Conservation (phyloP, 2,888 invertebrate species). For the Sussaba pulchella region DNA sequence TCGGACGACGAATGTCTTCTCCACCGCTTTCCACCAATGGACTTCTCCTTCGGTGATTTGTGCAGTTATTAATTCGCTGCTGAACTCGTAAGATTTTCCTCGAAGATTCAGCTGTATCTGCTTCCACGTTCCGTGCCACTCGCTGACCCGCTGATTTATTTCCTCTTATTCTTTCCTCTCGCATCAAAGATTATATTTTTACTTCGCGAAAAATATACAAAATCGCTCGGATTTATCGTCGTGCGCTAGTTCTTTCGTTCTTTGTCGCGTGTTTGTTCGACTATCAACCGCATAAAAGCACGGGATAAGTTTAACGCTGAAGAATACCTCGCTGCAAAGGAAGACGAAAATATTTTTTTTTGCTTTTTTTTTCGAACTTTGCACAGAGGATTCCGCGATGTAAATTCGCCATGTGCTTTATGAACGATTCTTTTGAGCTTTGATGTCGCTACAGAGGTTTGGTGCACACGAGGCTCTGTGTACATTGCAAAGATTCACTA, state of each 20-base stretch:
- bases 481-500: background rate
- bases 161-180: conserved; percentile 4
- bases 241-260: background rate
- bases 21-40: conserved; percentile 50
- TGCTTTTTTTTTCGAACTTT: background rate
- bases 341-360: background rate
- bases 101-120: conserved; percentile 50
- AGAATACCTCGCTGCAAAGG: background rate
- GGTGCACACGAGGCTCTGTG: conserved; percentile 1
- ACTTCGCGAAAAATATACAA: conserved; percentile 15
- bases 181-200: conserved; percentile 37
- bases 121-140: conserved; percentile 10
- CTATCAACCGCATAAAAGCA: background rate
- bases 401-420: conserved; percentile 15
- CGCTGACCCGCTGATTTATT: conserved; percentile 26
- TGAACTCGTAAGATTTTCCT: conserved; percentile 66
- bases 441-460: conserved; percentile 35
- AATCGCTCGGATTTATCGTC: conserved; percentile 13
- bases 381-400: background rate
- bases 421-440: background rate
- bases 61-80: conserved; percentile 66
- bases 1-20: conserved; percentile 40
- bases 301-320: conserved; percentile 22
- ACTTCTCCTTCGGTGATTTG: conserved; percentile 58
- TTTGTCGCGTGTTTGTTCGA: conserved; percentile 2